Evolutionary conservation across 2,113 vertebrate species (phyloP), one percentile per base, ranked within the genome.

Genomic region (Marmota flaviventris): DNA sequence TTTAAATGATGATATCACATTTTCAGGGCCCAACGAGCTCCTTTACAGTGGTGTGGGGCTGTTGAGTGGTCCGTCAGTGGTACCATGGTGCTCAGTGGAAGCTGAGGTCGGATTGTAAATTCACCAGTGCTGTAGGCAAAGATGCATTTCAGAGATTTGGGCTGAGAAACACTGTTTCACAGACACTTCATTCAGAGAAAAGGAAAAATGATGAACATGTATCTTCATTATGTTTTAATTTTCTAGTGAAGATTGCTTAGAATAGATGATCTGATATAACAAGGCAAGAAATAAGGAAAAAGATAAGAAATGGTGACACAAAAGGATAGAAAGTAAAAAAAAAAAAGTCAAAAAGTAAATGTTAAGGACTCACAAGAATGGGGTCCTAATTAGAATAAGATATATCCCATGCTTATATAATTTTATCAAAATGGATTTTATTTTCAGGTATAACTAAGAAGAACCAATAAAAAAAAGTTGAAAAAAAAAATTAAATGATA

Each of bases 1-100:
- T 85, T 96, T 92, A 87, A 69, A 45, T 85, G 69, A 69, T 37
- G 48, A 84, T n/a, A 89, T 93, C 42, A 67, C 73, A 89, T 75
- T 79, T 87, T 2, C 24, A 61, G 37, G 6, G 78, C 0, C 53
- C 86, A 87, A 0, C 24, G 79, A 73, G 13, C 58, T 92, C 81
- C 65, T 63, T 0, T 0, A 11, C 75, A 79, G 6, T 77, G 13
- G 84, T 95, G 76, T 53, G 34, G 88, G 29, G 29, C 77, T 89
- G 29, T 51, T 42, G 12, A 95, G 32, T 16, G 65, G 18, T 2
- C 75, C 4, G 69, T 85, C 9, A 45, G 25, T 48, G 22, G 70
- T 42, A 3, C 2, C 37, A 48, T 8, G 6, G 10, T 87, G 20
- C 1, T 0, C 75, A 89, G 16, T 22, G 95, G 93, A 58, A 39